Evolutionary conservation across 2,888 invertebrate species (phyloP), one percentile per base, ranked within the genome.

Genomic region (Marronus borbonicus): DNA sequence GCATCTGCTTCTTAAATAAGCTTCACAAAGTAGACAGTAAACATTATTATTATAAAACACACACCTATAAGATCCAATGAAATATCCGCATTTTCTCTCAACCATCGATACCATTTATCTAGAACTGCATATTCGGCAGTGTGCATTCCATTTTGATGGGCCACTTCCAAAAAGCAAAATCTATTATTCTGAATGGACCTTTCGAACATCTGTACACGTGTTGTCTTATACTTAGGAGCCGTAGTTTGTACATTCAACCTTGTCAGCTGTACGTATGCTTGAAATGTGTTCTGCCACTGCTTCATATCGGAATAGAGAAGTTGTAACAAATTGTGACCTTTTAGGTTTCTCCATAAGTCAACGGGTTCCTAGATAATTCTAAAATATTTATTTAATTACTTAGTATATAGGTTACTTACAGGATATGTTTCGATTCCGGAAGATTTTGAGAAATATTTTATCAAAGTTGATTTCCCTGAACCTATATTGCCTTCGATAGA

Each of bases 251-350:
- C 92, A 85, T 96, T 93, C 75, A 97, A 87, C 94, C 98, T 95
- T 0, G 97, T 97, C 80, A 98, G 89, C 81, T 97, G 96, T 0
- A 97, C 97, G 86, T 97, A 97, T 0, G 95, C 94, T 89, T 98
- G 97, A 88, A 98, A 97, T 55, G 96, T 92, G 89, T 95, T 93
- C 60, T 95, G 93, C 94, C 97, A 97, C 84, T 95, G 92, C 0
- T 90, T 86, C 3, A 96, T 94, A 85, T 97, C 94, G 83, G 93
- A 92, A 89, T 98, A 98, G 94, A 98, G 94, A 80, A 97, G 88
- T 79, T 96, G 96, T 84, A 97, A 88, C 81, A 96, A 90, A 89
- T 97, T 97, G 85, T 93, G 92, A 58, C 96, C 96, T 77, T 91
- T 89, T 0, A 95, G 90, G 89, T 96, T 92, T 72, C 95, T 92